These are phyloP conservation scores for Willisornis vidua DNA, from an alignment of 2,113 vertebrate genomes.

Conservation along the genomic window DNA sequence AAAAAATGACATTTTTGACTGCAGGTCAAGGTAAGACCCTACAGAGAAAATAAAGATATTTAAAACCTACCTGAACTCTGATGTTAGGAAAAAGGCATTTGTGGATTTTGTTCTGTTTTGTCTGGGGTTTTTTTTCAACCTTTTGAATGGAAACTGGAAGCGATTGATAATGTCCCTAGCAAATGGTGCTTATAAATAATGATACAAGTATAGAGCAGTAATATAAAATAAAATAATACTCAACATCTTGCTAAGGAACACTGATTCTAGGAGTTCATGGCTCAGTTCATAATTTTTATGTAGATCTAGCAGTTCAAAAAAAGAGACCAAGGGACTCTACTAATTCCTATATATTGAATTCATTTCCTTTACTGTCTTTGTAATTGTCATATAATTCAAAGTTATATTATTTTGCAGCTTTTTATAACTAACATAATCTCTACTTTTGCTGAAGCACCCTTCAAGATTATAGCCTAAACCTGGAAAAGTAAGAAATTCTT, in stretches of 20 bases:
- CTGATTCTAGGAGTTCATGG: not conserved
- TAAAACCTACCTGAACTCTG: not conserved
- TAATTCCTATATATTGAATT: not conserved
- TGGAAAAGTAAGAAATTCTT: not conserved
- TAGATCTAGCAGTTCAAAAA: not conserved
- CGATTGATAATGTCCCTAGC: not conserved
- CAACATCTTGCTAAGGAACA: not conserved
- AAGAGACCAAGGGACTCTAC: not conserved
- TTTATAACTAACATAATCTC: not conserved
- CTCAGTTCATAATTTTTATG: not conserved
- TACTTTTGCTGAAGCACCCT: not conserved
- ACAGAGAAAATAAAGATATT: not conserved
- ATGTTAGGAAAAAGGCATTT: not conserved
- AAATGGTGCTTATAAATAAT: not conserved
- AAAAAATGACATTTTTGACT: not conserved
- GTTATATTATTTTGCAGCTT: not conserved
- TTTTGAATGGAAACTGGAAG: not conserved
- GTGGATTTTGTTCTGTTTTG: not conserved
- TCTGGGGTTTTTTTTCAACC: rapidly evolving
- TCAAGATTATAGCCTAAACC: not conserved
- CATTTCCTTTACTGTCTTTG: not conserved
- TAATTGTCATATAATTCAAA: not conserved
- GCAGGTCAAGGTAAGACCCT: not conserved
- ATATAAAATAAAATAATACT: not conserved
- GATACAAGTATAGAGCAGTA: not conserved